phyloP scores from a whole-genome alignment of 2,888 invertebrate genomes.

The Anarsia innoxiella region DNA sequence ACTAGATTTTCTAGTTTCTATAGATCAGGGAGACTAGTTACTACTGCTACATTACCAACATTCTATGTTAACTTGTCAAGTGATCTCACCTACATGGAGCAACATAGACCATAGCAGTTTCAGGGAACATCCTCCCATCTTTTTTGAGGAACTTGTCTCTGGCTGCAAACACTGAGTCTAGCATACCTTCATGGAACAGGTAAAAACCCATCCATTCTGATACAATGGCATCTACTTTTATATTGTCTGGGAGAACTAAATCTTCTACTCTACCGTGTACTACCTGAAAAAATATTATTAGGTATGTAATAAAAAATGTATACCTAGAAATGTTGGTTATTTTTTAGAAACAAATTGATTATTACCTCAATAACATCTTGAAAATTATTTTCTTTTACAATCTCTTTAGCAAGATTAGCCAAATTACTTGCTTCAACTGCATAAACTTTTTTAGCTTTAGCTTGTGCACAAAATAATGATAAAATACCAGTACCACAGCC shows the following conservation, averaged over 20 bases:
- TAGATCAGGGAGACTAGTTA: too few relatives aligned
- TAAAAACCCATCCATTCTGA: slow-evolving; percentile 99
- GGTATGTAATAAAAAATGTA: not conserved
- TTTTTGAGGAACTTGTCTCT: slow-evolving; percentile 86
- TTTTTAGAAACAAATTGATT: too few relatives aligned
- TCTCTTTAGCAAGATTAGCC: slow-evolving; percentile 77
- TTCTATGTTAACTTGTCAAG: slow-evolving; percentile 16
- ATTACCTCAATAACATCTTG: slow-evolving; percentile 78
- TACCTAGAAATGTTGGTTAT: not conserved
- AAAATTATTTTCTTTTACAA: slow-evolving; percentile 82
- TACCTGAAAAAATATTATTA: slow-evolving; percentile 58
- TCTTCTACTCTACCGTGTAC: slow-evolving; percentile 87
- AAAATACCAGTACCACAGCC: slow-evolving; percentile 93
- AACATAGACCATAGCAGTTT: slow-evolving; percentile 74
- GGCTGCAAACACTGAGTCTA: slow-evolving; percentile 90
- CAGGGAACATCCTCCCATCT: slow-evolving; percentile 84
- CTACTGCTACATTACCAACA: not conserved
- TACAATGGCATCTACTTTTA: slow-evolving; percentile 90
- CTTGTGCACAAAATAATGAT: slow-evolving; percentile 91
- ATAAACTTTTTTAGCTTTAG: slow-evolving; percentile 91
- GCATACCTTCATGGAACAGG: slow-evolving; percentile 95
- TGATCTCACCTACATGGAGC: slow-evolving; percentile 78
- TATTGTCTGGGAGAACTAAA: slow-evolving; percentile 75
- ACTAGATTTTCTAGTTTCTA: too few relatives aligned
- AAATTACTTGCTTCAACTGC: slow-evolving; percentile 88